These are phyloP conservation scores for Willowsia nigromaculata DNA, from an alignment of 2,888 invertebrate species.

Conservation along the genomic window DNA sequence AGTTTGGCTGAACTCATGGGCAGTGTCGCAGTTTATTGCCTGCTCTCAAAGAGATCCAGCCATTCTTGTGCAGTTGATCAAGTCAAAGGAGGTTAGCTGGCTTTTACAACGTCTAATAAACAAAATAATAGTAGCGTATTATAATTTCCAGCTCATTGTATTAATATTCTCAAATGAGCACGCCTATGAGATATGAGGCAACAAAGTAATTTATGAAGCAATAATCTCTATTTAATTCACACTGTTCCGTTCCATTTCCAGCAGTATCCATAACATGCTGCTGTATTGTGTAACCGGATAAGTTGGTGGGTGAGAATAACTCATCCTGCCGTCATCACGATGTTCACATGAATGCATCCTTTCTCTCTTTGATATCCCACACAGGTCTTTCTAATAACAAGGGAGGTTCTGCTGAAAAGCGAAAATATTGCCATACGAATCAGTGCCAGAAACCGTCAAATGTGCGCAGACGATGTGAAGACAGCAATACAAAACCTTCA, in stretches of 20 bases:
- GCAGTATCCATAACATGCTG: too few species aligned
- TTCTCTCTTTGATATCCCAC: not conserved
- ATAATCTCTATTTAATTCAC: not conserved
- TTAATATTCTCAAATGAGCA: not conserved
- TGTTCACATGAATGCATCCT: not conserved
- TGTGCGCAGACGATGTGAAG: constrained; percentile 77
- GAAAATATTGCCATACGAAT: constrained; percentile 76
- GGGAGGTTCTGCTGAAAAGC: constrained; percentile 75
- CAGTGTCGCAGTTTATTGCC: constrained; percentile 78
- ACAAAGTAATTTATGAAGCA: not conserved
- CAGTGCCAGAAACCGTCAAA: constrained; percentile 77
- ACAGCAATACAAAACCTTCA: constrained; percentile 73
- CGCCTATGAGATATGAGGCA: not conserved
- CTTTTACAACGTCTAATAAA: not conserved
- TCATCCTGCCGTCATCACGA: not conserved
- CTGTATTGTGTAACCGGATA: too few species aligned
- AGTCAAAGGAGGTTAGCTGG: constrained; percentile 72
- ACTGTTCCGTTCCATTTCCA: not conserved
- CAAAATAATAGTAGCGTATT: too few species aligned
- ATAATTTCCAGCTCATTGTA: not conserved
- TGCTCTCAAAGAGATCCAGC: constrained; percentile 78
- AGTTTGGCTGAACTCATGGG: constrained; percentile 79
- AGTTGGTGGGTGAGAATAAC: not conserved
- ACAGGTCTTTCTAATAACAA: constrained; percentile 74
- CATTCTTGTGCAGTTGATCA: constrained; percentile 74